Base-by-base conservation (phyloP, 2,797 vertebrate species). In the Rousettus madagascariensis region DNA sequence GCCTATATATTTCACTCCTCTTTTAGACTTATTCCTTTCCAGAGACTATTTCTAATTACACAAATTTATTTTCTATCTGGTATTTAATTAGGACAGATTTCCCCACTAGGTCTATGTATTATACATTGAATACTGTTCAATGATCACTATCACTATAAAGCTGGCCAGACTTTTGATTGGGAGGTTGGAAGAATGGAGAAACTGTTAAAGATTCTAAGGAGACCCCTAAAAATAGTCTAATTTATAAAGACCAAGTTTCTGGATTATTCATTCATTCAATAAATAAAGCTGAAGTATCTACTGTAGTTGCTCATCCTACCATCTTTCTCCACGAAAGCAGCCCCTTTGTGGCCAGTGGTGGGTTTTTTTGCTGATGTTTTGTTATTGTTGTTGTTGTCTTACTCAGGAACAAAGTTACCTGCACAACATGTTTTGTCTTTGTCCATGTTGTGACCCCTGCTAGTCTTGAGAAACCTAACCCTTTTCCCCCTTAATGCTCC, bases 71-170 rank as follows among this genome's bases (percentile, higher is more conserved):
- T 74, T 93, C 57, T 80, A 22, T 53, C 28, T 87, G 51, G 22
- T 72, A 24, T 61, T 90, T 87, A 84, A 86, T 88, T 30, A 83
- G 66, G 77, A 80, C n/a, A 95, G n/a, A 90, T 78, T 87, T 90
- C 66, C 72, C 65, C 66, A 66, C 17, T 49, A 72, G 33, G 38
- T 90, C 71, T 79, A 83, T 13, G 66, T 53, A 77, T 92, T 38
- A 51, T 33, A 57, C 75, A 80, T 93, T 74, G 46, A 86, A 36
- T 55, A 79, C 24, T 33, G 46, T 41, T 71, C 28, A 2, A 8
- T 16, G 57, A 84, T 69, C 5, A 9, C 46, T 59, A 65, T 72
- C 22, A 24, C 30, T 17, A 38, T 13, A 38, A 43, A 86, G 26
- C 8, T 85, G 38, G 72, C 6, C 74, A 75, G 59, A 49, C 4